phyloP scores from a whole-genome alignment of 30 jellyfish, hydroid and myxozoan genomes.

The Aurelia aurita complex sp. Pacific region DNA sequence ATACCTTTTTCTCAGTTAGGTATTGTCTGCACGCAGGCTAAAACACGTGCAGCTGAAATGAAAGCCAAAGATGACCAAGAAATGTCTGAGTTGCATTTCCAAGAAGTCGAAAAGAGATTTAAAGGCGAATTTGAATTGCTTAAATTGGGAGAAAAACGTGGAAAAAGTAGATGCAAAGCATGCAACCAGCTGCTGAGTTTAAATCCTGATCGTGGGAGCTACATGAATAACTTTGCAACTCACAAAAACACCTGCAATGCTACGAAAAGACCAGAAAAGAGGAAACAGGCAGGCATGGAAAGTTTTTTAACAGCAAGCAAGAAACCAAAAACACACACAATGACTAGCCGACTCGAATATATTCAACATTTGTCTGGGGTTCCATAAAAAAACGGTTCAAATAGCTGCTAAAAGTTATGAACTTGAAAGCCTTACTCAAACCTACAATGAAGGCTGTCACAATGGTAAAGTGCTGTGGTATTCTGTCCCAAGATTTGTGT shows the following conservation, averaged over 20 bases:
- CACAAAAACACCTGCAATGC: conserved; percentile 9
- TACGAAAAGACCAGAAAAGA: conserved; percentile 2
- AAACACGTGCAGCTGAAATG: not conserved
- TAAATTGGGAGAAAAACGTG: not conserved
- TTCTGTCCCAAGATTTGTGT: conserved; percentile 17
- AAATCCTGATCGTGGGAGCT: conserved; percentile 11
- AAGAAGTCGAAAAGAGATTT: not conserved
- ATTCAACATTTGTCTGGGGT: conserved; percentile 7
- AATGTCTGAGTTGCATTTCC: not conserved
- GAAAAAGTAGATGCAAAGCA: conserved; percentile 31
- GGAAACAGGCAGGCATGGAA: conserved; percentile 15
- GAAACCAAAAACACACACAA: conserved; percentile 9
- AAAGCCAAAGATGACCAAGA: not conserved
- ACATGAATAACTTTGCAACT: conserved; percentile 7
- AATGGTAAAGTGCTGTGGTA: conserved; percentile 3
- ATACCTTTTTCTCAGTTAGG: too few species aligned
- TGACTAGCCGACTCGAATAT: conserved; percentile 28
- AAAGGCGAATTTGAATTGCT: conserved; percentile 10
- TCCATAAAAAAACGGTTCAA: conserved; percentile 10
- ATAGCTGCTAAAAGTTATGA: conserved; percentile 20
- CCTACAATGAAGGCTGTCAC: conserved; percentile 20
- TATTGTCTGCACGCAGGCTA: too few species aligned
- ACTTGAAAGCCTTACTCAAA: not conserved
- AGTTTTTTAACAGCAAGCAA: conserved; percentile 20
- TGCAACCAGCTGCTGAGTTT: conserved; percentile 20